These are phyloP conservation scores for Deroptyus accipitrinus DNA, from an alignment of 2,113 vertebrate genomes.

Conservation along the genomic window DNA sequence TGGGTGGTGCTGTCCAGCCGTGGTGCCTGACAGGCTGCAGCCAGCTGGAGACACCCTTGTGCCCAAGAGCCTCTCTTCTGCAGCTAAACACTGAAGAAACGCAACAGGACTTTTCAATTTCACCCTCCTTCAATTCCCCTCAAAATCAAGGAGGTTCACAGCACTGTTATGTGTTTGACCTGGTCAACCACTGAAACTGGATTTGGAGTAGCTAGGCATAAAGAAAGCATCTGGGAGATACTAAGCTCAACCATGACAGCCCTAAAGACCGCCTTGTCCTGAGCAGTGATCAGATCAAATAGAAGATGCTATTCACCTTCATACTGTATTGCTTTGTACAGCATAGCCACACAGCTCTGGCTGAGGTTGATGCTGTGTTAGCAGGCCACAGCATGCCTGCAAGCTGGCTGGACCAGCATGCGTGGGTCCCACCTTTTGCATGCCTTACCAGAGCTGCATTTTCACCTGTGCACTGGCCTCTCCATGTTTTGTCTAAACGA, in stretches of 20 bases:
- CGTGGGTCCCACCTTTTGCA: accelerated
- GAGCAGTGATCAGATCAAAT: background rate
- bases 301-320: background rate
- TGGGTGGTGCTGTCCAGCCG: background rate
- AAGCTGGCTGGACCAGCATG: background rate
- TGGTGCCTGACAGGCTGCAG: background rate
- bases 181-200: background rate
- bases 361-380: background rate
- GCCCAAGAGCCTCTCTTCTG: background rate
- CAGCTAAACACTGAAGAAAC: background rate
- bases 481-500: background rate
- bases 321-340: accelerated
- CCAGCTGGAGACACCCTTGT: background rate
- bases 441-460: background rate
- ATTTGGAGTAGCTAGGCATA: background rate
- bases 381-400: background rate
- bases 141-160: background rate
- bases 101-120: background rate
- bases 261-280: background rate
- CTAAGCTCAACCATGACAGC: background rate
- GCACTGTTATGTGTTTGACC: accelerated
- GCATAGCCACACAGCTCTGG: accelerated
- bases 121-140: background rate
- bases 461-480: background rate
- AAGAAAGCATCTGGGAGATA: background rate